Evolutionary conservation across 2,113 vertebrate genomes (phyloP), one percentile per base, ranked within the genome.

Genomic region (Plecturocebus donacophilus): DNA sequence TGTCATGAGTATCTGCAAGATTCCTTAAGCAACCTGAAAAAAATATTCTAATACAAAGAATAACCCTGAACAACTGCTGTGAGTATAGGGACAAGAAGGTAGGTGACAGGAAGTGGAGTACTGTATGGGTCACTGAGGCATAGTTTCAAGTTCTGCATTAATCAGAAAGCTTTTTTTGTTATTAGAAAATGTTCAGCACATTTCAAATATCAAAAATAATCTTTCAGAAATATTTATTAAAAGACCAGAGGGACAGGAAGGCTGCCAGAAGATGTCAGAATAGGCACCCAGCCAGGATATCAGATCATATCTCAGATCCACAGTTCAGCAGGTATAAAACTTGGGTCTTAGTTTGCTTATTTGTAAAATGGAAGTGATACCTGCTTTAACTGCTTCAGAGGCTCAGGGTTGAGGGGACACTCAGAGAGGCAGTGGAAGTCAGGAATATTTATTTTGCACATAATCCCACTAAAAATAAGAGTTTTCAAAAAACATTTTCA

Each of bases 181-280:
- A 42, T 83, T 58, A 94, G 58, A 20, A 83, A 91, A 95, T 40
- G 9, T 42, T 76, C 10, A 38, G 2, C 61, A 70, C 14, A 7
- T 64, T 56, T 20, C 17, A 88, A 90, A 92, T 83, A 71, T 35
- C 2, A 76, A 70, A 64, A 52, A 89, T 5, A 75, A 92, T 73
- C 35, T 73, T 49, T 86, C 17, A 75, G 82, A 95, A 75, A 30
- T 80, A 88, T 77, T 96, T 93, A 61, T 83, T 81, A 82, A 96
- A 81, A 81, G 66, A 83, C 84, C 21, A 85, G 38, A 94, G 8
- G 66, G 35, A 61, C 35, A 92, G 58, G 64, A 56, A 94, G 30
- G 32, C 80, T 94, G 73, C 58, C 38, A 83, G 88, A 49, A 80
- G 70, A 95, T 25, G 81, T 8, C 7, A 56, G 40, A 47, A 27